Base-by-base conservation (phyloP, 1,140 invertebrate genomes). In the Ips nitidus region DNA sequence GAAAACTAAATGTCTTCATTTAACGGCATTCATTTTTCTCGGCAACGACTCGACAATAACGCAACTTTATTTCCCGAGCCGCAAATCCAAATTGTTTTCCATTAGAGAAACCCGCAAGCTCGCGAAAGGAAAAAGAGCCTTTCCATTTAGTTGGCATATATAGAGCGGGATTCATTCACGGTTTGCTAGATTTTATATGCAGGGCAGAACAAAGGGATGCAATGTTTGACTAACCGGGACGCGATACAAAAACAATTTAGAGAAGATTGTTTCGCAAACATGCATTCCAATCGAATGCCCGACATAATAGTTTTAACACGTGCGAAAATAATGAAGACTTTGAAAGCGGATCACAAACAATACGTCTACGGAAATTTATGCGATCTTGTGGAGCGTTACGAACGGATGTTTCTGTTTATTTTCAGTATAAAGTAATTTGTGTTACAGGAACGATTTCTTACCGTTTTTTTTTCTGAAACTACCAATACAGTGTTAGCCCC, bases 41-140 rank as follows among this genome's bases (percentile, higher is more conserved):
- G n/a, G n/a, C 53, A 56, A 47, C 41, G 6, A 38, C 61, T 36
- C 50, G 57, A 56, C 41, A 65, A 56, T 41, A 42, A 55, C 57
- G 45, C 7, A 56, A 56, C 36, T 65, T 56, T 65, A 65, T 57
- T 55, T 45, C 38, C 36, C 53, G 45, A 65, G 42, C 63, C 42
- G 53, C 41, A 65, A 56, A 56, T 42, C 52, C 63, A 65, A 65
- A 65, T 65, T 65, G 63, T 55, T 65, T 65, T 65, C 63, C 52
- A 65, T 65, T 65, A 65, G 52, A 56, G 39, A 55, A 65, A 65
- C n/a, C 52, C 41, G 52, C 52, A 42, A 42, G 57, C 52, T 42
- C 41, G 47, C 47, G 50, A 65, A 63, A 65, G 52, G 42, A 65
- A 65, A 65, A 65, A 56, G 53, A 65, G 36, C 39, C 41, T 56